Evolutionary conservation across 30 jellyfish, hydroid and myxozoan genomes (phyloP).

Genomic region (Turritopsis rubra): DNA sequence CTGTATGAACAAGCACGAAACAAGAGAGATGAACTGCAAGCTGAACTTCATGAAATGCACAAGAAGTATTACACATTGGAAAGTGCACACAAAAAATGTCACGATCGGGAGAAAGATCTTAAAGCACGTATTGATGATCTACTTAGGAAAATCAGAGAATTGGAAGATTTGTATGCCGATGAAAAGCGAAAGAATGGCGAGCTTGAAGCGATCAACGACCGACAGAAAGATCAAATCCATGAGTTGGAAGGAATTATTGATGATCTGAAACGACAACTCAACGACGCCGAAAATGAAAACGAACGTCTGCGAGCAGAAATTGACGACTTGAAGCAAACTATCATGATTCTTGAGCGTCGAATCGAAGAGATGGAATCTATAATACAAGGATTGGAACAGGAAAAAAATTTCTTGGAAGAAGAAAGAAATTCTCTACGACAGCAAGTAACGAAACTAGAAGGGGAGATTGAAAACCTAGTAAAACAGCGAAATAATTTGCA

Average conservation of each 20-base stretch:
- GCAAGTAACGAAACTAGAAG: conserved; percentile 62
- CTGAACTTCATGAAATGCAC: conserved; percentile 56
- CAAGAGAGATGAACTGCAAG: conserved; percentile 76
- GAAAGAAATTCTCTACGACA: conserved; percentile 55
- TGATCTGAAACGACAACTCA: conserved; percentile 59
- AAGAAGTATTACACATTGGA: conserved; percentile 85
- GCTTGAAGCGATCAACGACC: conserved; percentile 58
- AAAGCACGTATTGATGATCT: conserved; percentile 62
- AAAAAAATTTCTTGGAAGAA: conserved; percentile 68
- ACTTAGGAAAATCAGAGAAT: conserved; percentile 38
- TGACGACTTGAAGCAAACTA: conserved; percentile 60
- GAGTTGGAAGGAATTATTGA: conserved; percentile 76
- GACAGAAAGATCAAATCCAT: conserved; percentile 66
- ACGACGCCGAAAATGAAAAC: conserved; percentile 50
- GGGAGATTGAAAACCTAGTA: conserved; percentile 51
- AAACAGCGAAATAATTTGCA: conserved; percentile 55
- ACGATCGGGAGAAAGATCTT: conserved; percentile 80
- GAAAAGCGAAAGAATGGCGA: conserved; percentile 65
- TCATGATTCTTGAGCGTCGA: conserved; percentile 38
- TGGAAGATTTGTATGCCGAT: conserved; percentile 62
- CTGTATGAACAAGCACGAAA: conserved; percentile 77
- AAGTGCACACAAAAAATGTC: conserved; percentile 72
- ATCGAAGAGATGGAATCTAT: conserved; percentile 61
- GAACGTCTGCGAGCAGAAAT: conserved; percentile 67
- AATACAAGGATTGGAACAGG: conserved; percentile 63